Conservation (phyloP, 2,888 invertebrate species). For the Polyommatus icarus region DNA sequence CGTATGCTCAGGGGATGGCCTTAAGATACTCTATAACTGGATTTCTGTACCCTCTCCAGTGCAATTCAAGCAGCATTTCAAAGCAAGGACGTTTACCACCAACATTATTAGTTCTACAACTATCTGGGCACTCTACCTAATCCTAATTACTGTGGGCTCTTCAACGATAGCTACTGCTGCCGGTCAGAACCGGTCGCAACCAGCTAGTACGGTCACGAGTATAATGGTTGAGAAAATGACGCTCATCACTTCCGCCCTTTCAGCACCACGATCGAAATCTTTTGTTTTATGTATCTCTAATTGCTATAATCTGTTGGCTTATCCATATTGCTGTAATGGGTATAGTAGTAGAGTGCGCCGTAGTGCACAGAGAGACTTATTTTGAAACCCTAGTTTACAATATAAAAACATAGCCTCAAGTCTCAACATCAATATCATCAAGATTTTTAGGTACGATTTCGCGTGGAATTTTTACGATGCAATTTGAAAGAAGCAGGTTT, state of each 20-base stretch:
- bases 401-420: too few relatives aligned
- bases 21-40: too few relatives aligned
- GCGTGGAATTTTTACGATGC: not conserved
- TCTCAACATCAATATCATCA: too few relatives aligned
- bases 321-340: not conserved
- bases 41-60: too few relatives aligned
- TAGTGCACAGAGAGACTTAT: not conserved
- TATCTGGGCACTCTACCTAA: not conserved
- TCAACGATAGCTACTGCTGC: not conserved
- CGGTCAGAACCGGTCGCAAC: not conserved
- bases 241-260: slow-evolving; percentile 41
- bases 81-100: not conserved
- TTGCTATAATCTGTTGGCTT: not conserved
- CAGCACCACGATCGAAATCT: slow-evolving; percentile 33
- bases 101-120: not conserved
- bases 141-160: not conserved
- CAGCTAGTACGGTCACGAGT: slow-evolving; percentile 34
- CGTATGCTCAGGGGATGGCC: too few relatives aligned
- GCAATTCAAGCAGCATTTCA: too few relatives aligned
- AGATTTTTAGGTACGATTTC: too few relatives aligned
- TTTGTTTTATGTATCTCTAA: slow-evolving; percentile 27
- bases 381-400: too few relatives aligned
- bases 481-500: not conserved
- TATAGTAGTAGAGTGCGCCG: not conserved
- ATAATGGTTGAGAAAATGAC: slow-evolving; percentile 42